Evolutionary conservation across 2,113 vertebrate genomes (phyloP).

Genomic region (Brevimyrus niger): DNA sequence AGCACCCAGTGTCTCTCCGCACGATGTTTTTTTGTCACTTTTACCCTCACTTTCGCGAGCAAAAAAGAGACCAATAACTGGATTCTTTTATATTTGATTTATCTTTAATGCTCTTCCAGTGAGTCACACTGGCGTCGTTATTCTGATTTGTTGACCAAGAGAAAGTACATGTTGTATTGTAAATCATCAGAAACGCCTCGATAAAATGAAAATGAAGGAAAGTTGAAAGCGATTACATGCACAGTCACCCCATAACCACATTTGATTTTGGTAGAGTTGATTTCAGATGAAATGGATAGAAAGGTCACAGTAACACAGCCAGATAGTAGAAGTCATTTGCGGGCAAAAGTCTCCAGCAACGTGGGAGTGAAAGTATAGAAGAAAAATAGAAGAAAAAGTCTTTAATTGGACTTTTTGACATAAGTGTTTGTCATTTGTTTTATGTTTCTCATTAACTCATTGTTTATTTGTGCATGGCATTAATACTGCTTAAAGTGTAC

Average conservation of each 20-base stretch:
- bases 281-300: background rate
- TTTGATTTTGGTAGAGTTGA: background rate
- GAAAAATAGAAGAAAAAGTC: background rate
- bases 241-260: background rate
- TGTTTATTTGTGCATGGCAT: background rate
- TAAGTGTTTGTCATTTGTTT: background rate
- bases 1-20: background rate
- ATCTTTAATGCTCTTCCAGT: background rate
- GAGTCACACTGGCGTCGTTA: background rate
- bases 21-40: background rate
- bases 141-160: background rate
- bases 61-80: background rate
- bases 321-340: background rate
- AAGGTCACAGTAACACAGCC: background rate
- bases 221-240: background rate
- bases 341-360: background rate
- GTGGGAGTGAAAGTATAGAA: background rate
- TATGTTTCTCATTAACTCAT: background rate
- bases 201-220: background rate
- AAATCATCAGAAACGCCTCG: background rate
- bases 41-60: background rate
- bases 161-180: background rate
- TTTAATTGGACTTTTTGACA: background rate
- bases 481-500: background rate
- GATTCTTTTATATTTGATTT: background rate